Evolutionary conservation across 2,797 vertebrate species (phyloP).

Genomic region (Sebastes steindachneri): DNA sequence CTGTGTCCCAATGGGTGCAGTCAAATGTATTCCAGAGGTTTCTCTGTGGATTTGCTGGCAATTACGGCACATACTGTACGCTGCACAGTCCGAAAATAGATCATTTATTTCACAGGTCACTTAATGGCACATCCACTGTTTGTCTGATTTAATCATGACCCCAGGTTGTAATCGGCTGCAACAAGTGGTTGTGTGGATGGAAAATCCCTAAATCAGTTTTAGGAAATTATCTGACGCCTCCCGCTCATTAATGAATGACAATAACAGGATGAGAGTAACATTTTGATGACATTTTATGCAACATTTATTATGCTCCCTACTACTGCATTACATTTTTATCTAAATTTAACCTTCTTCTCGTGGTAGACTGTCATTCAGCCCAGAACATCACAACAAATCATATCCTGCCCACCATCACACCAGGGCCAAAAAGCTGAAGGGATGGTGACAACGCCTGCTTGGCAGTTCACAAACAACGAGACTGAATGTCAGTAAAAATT

Average conservation of each 20-base stretch:
- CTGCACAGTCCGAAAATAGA: not conserved
- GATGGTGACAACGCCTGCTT: not conserved
- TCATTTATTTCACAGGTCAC: not conserved
- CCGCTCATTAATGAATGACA: not conserved
- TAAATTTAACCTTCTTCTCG: not conserved
- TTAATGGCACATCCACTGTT: not conserved
- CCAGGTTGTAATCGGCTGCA: conserved; percentile 1
- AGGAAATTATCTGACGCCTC: not conserved
- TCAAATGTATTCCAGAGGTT: not conserved
- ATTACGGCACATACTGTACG: not conserved
- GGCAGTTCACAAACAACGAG: not conserved
- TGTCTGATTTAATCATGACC: not conserved
- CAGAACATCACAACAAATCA: not conserved
- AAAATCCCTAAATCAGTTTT: conserved; percentile 20
- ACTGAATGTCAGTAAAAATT: not conserved
- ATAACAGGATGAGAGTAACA: not conserved
- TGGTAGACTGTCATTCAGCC: not conserved
- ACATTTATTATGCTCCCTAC: not conserved
- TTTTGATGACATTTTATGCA: not conserved
- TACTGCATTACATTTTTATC: not conserved
- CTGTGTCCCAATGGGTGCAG: not conserved
- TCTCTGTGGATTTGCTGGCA: not conserved
- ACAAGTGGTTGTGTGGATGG: not conserved
- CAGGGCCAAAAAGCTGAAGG: not conserved
- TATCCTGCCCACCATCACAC: not conserved